Conservation (phyloP, 2,888 invertebrate genomes). For the Cephonodes hylas region DNA sequence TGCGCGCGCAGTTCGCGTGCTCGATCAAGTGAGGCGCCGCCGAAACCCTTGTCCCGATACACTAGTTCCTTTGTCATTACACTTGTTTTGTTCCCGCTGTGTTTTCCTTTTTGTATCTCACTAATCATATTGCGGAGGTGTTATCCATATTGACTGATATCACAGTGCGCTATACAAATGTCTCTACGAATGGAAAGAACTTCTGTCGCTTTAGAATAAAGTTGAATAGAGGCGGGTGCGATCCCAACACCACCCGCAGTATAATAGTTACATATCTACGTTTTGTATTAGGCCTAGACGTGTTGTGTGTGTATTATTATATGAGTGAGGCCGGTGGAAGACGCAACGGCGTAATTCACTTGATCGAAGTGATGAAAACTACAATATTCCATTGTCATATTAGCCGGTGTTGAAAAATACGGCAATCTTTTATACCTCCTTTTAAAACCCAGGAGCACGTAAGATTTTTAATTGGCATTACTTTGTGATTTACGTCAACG, state of each 20-base stretch:
- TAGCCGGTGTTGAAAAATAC: no score
- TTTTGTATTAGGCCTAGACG: constrained; percentile 7
- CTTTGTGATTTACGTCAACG: no score
- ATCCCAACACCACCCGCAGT: background rate
- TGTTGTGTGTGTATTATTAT: constrained; percentile 1
- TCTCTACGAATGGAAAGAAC: background rate
- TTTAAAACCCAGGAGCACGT: no score
- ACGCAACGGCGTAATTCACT: background rate
- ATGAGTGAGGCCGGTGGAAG: background rate
- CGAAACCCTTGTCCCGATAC: background rate
- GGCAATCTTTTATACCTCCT: no score
- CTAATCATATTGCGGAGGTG: background rate
- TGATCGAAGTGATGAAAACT: background rate
- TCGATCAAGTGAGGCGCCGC: constrained; percentile 56
- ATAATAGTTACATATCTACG: constrained; percentile 7
- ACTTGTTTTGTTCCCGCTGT: background rate
- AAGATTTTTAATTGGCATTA: no score
- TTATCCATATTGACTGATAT: background rate
- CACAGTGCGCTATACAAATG: background rate
- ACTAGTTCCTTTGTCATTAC: background rate
- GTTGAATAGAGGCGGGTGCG: background rate
- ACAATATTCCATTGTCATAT: background rate
- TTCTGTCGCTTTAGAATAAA: background rate
- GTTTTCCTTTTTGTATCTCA: background rate
- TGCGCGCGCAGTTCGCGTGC: constrained; percentile 69